Conservation (phyloP, 2,113 vertebrate species). For the Piaya cayana region DNA sequence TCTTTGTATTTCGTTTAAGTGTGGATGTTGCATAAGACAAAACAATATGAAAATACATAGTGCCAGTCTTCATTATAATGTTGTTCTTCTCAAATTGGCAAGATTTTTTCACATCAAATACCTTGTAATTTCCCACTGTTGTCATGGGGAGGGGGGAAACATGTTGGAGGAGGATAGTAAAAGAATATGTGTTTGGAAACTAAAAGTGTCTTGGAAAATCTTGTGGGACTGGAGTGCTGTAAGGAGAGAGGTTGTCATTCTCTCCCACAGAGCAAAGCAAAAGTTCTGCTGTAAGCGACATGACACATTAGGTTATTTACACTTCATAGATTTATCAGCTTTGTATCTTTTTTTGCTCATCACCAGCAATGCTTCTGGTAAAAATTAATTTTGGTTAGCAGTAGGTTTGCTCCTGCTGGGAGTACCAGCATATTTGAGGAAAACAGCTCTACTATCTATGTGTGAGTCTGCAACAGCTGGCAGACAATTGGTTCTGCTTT, state of each 20-base stretch:
- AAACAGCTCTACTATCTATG: background rate
- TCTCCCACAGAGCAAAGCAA: accelerated
- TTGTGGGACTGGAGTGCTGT: background rate
- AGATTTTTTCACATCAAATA: background rate
- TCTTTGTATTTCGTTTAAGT: background rate
- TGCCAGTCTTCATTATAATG: background rate
- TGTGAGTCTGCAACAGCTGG: background rate
- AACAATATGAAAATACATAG: background rate
- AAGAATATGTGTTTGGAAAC: background rate
- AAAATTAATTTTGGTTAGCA: background rate
- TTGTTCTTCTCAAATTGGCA: background rate
- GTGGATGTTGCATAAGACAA: background rate
- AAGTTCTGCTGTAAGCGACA: background rate
- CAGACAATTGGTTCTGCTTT: background rate
- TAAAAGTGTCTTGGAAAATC: background rate
- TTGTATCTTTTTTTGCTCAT: background rate
- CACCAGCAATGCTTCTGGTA: background rate
- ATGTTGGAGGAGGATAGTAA: background rate
- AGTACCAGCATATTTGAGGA: background rate
- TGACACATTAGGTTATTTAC: background rate
- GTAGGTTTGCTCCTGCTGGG: background rate
- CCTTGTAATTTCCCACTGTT: background rate
- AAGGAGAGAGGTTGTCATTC: background rate
- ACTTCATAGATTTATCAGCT: background rate
- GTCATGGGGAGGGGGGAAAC: background rate